phyloP scores from a whole-genome alignment of 2,113 vertebrate species.

The Gobiocypris rarus region DNA sequence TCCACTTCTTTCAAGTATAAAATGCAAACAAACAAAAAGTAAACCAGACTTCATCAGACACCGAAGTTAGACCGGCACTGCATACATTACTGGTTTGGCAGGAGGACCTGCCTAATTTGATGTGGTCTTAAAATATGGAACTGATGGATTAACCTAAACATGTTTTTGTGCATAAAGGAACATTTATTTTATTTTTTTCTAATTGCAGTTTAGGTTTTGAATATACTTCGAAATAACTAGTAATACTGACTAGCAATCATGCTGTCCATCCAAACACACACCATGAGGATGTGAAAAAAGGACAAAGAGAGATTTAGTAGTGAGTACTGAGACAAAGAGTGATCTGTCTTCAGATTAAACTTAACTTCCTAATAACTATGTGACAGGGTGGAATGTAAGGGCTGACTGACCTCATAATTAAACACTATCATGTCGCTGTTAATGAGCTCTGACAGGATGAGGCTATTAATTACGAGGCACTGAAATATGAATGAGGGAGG shows the following conservation, averaged over 20 bases:
- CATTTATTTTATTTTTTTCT: too few relatives aligned
- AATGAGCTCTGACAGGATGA: constrained; percentile 22
- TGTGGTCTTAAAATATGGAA: constrained; percentile 33
- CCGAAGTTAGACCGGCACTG: constrained; percentile 12
- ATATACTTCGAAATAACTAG: not conserved
- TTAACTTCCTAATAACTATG: constrained; percentile 19
- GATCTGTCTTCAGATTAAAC: not conserved
- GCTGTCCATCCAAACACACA: not conserved
- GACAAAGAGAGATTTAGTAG: not conserved
- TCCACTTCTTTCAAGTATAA: constrained; percentile 30
- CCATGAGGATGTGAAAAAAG: not conserved
- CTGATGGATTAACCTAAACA: constrained; percentile 39
- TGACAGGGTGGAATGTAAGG: not conserved
- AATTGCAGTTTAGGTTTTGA: not conserved
- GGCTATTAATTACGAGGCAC: constrained; percentile 26
- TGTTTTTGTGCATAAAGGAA: constrained; percentile 30
- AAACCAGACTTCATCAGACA: constrained; percentile 18
- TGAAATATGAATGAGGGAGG: constrained; percentile 39
- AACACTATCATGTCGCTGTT: constrained; percentile 28
- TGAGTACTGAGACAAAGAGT: not conserved
- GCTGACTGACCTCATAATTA: constrained; percentile 22
- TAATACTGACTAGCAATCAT: not conserved
- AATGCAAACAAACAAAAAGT: constrained; percentile 35
- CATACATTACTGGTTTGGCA: constrained; percentile 32
- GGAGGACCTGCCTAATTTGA: constrained; percentile 39